Conservation (phyloP, 2,888 invertebrate species). For the Spodoptera littoralis region DNA sequence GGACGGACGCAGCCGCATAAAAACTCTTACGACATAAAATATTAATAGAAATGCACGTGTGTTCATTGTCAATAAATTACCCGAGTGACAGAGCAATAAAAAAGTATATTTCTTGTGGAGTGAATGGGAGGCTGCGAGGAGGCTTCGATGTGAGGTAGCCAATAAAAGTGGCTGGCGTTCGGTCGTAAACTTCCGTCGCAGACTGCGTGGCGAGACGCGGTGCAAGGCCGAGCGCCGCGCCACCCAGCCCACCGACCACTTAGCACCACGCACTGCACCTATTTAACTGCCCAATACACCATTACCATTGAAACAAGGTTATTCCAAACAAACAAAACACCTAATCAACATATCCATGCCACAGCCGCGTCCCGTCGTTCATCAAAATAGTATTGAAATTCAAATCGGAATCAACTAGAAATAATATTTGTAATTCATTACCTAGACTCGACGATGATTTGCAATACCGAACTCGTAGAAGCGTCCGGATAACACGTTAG, state of each 20-base stretch:
- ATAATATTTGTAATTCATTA: conserved; percentile 68
- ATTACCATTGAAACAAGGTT: conserved; percentile 41
- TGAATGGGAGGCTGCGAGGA: conserved; percentile 87
- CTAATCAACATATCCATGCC: conserved; percentile 20
- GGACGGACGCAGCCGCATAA: conserved; percentile 75
- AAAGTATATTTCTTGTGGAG: conserved; percentile 87
- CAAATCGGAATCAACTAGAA: conserved; percentile 66
- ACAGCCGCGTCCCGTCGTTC: conserved; percentile 26
- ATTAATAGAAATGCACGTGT: conserved; percentile 89
- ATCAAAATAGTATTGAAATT: conserved; percentile 58
- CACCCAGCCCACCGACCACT: conserved; percentile 58
- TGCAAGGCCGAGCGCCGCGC: conserved; percentile 65
- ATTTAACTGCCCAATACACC: conserved; percentile 33
- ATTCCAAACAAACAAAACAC: conserved; percentile 32
- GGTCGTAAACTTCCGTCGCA: conserved; percentile 85
- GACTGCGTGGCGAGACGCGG: conserved; percentile 87
- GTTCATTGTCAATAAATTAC: conserved; percentile 89
- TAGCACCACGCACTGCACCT: conserved; percentile 41
- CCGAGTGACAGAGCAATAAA: conserved; percentile 88
- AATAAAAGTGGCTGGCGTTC: conserved; percentile 86
- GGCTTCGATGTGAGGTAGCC: conserved; percentile 87
- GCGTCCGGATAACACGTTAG: conserved; percentile 37
- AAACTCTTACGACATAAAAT: conserved; percentile 87
- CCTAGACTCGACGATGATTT: conserved; percentile 46
- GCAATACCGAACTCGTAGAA: conserved; percentile 48